Base-by-base conservation (phyloP, 1,140 invertebrate species). In the Drosophila carrolli region DNA sequence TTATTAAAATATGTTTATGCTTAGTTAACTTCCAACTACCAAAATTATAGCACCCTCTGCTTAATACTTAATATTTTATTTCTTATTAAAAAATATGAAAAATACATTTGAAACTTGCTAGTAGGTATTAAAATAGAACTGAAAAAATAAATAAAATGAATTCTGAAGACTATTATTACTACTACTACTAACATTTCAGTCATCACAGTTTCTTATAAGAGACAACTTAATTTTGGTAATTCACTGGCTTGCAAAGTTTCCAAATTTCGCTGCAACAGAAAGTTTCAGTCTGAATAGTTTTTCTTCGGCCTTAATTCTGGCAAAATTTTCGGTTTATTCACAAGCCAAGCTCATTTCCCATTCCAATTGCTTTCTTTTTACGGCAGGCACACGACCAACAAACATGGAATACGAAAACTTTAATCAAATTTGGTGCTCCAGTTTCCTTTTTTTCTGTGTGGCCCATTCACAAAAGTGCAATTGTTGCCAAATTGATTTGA, bases 401-500 rank as follows among this genome's bases (percentile, higher is more conserved):
- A 60, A 19, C 41, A 41, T 27, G 59, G 44, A 62, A 55, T 59
- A 51, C 57, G 53, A 53, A 53, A 78, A 78, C 40, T 83, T 89
- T 88, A 88, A 88, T 88, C 80, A 88, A 88, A 89, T 89, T 88
- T 62, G 46, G 63, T 80, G 83, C 61, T 73, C 67, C 68, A 79
- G 62, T 88, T 82, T 86, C 23, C 11, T 35, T 58, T 55, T 67
- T 51, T 66, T 38, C 51, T 65, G 37, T 48, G 40, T 35, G 50
- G 44, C 35, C 23, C 63, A 40, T 54, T 71, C 53, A 50, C 37
- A 73, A 76, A 88, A 86, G 81, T 88, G 83, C 83, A 86, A 86
- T 88, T 88, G 83, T 89, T 88, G 80, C 77, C 84, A 89, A 88
- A 88, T 88, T 88, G 84, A 88, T 88, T 88, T 88, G 80, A 89